Evolutionary conservation across 2,888 invertebrate genomes (phyloP).

Genomic region (Euzophera pinguis): DNA sequence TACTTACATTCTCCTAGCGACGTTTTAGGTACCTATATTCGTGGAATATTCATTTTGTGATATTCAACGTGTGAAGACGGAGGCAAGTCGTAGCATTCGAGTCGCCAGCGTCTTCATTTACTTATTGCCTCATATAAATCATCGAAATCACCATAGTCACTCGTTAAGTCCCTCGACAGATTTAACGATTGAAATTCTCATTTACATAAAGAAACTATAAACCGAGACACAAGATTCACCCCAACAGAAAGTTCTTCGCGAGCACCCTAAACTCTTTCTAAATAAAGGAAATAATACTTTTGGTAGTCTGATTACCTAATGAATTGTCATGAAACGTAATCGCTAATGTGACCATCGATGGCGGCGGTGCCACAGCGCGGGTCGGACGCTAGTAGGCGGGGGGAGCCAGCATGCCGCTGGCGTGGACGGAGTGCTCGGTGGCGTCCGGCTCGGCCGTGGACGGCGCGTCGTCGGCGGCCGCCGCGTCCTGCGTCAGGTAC

Average conservation of each 20-base stretch:
- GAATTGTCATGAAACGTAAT: constrained; percentile 40
- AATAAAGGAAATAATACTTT: constrained; percentile 69
- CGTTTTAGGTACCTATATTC: constrained; percentile 59
- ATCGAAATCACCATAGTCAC: constrained; percentile 54
- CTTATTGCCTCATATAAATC: constrained; percentile 61
- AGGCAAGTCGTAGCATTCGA: constrained; percentile 68
- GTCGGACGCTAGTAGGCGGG: constrained; percentile 69
- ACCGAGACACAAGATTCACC: constrained; percentile 42
- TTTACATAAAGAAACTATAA: constrained; percentile 45
- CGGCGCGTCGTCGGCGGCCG: constrained; percentile 68
- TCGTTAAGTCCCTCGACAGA: constrained; percentile 41
- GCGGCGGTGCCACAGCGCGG: too few relatives aligned
- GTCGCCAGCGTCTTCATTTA: constrained; percentile 75
- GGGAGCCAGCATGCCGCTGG: constrained; percentile 77
- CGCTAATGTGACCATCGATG: constrained; percentile 30
- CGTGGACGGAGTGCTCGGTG: constrained; percentile 76
- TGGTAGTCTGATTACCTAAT: constrained; percentile 67
- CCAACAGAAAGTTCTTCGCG: constrained; percentile 48
- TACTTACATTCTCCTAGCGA: constrained; percentile 49
- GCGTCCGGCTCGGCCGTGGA: constrained; percentile 82
- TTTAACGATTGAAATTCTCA: constrained; percentile 51
- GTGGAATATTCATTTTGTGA: constrained; percentile 65
- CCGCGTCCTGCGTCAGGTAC: constrained; percentile 60
- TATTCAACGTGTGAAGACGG: constrained; percentile 66
- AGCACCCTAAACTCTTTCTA: constrained; percentile 42